Base-by-base conservation (phyloP, 2,888 invertebrate species). In the Cylloceria caligata region DNA sequence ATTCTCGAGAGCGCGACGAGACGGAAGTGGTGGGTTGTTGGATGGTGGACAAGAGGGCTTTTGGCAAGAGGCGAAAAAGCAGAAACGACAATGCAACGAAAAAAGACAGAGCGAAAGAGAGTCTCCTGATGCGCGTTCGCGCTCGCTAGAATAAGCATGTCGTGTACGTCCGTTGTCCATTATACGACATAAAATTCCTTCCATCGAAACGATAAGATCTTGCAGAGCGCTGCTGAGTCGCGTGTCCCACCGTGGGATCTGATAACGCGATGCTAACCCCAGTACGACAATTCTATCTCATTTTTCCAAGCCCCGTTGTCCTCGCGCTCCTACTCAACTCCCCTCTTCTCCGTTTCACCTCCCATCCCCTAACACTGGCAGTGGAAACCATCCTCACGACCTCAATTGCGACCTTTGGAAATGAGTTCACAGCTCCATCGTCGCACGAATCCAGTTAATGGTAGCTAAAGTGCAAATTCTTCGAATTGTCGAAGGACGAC, bases 171-270 rank as follows among this genome's bases (percentile, higher is more conserved):
- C 80, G 74, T 78, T 86, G 88, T 92, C 91, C 90, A 91, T 91
- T 91, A 91, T 90, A 91, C 89, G 91, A 89, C 91, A 91, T 90
- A 90, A 91, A 91, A 90, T 92, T 92, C 88, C 90, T 92, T 91
- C 91, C 89, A 91, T 90, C 88, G 76, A 77, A 71, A 75, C 83
- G 92, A 92, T 92, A 92, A 86, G 87, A 92, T 92, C 92, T 83
- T 68, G 75, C 75, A 67, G 76, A 86, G 77, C 81, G 85, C 83
- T 77, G 85, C 86, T 86, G 85, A 89, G 90, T 92, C 91, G 92
- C 92, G 92, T 92, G 92, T 91, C 89, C 91, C 87, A 88, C 86
- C 87, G 88, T 88, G 86, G 86, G 87, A 92, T 92, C 92, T 90
- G 92, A 92, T 92, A 92, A 89, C 87, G 57, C 55, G 55, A 78